Base-by-base conservation (phyloP, 2,888 invertebrate genomes). In the Heliothis peltigera region DNA sequence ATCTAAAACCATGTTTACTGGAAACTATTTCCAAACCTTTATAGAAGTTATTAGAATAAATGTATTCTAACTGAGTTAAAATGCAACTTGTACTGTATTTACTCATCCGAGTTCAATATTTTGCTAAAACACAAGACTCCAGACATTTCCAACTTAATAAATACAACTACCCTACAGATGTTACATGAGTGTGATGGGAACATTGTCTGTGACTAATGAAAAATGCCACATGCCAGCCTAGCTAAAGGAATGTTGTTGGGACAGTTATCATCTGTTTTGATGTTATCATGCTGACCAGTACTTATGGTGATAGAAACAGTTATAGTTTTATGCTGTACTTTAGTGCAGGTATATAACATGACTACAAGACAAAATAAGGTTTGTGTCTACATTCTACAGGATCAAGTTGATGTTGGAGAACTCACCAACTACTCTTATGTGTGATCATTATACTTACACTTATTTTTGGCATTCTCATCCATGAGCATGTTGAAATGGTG, bases 401-500 rank as follows among this genome's bases (percentile, higher is more conserved):
- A 56, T 43, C 25, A 46, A 57, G 21, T n/a, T 22, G 18, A 35
- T 47, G 58, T 39, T 44, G 44, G 1, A 42, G 15, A 51, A 25
- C n/a, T n/a, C 15, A 22, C 6, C 10, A n/a, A 43, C 42, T 39
- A 32, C n/a, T n/a, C 5, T 42, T 39, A 4, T 28, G 25, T 47
- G 15, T 43, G 22, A 18, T 46, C 18, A 52, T 32, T 39, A 57
- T 82, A 96, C 96, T 96, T 91, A 96, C 96, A 94, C 95, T 96
- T 96, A 86, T 95, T 96, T 94, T 96, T 96, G 89, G 95, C 96
- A 94, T 96, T 96, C 91, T 95, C 95, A 82, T 96, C 96, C 96
- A 96, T 96, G 88, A 96, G 96, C 96, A 96, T 96, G 90, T 91
- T 94, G 92, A 96, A 96, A 92, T 96, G 96, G 93, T 96, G 96